These are phyloP conservation scores for Chymomyza procnemis DNA, from an alignment of 2,888 invertebrate species.

Conservation along the genomic window DNA sequence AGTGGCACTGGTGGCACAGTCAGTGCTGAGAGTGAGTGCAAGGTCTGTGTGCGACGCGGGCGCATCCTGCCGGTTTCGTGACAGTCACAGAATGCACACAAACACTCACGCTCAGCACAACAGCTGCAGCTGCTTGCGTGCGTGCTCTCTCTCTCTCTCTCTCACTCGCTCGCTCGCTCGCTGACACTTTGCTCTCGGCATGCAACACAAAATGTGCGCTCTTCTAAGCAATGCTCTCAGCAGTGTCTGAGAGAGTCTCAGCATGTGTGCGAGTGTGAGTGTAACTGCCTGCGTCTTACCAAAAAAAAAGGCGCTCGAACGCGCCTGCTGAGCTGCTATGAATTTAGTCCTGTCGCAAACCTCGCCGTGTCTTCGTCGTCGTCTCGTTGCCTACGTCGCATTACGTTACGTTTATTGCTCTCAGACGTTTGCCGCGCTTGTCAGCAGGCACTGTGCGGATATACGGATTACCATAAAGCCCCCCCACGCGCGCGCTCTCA, in stretches of 20 bases:
- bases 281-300: conserved; percentile 57
- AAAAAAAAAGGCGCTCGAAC: conserved; percentile 47
- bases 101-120: neutral
- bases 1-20: conserved; percentile 17
- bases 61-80: neutral
- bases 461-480: neutral
- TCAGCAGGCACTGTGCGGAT: conserved; percentile 3
- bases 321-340: conserved; percentile 39
- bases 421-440: neutral
- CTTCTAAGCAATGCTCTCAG: conserved; percentile 52
- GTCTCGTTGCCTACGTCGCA: conserved; percentile 14
- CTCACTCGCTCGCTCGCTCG: too few relatives aligned
- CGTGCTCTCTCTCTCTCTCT: too few relatives aligned
- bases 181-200: conserved; percentile 9
- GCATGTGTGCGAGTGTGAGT: conserved; percentile 29
- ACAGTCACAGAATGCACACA: conserved; percentile 51
- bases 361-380: conserved; percentile 72
- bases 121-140: conserved; percentile 2
- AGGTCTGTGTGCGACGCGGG: neutral
- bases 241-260: conserved; percentile 13
- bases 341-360: conserved; percentile 76
- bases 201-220: neutral
- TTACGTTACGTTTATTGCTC: neutral
- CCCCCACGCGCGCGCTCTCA: neutral
- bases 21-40: conserved; percentile 16